Base-by-base conservation (phyloP, 2,113 vertebrate species). In the Mustela nigripes region DNA sequence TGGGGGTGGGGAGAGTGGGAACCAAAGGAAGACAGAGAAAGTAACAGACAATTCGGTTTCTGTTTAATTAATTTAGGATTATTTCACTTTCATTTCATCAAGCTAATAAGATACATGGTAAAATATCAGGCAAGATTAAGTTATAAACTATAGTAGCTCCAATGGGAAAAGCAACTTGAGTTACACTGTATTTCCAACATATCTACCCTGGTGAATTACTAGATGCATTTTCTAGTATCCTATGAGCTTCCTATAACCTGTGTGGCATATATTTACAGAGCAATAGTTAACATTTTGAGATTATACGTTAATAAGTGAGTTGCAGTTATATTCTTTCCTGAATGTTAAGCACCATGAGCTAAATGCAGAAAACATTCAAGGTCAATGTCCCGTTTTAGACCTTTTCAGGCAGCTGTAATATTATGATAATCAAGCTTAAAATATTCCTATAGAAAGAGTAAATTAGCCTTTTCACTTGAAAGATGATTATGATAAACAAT, bases 51-150 rank as follows among this genome's bases (percentile, higher is more conserved):
- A 98, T 99, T 98, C 95, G 82, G 97, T 98, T 98, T 98, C 98
- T 98, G 97, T 98, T 99, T 99, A 99, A 99, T 99, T 99, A 99
- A 99, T 98, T 98, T 98, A 98, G 98, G 98, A 99, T 99, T 99
- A 98, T 99, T 99, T 99, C 98, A 98, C 98, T 99, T 99, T 98
- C 98, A 98, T 99, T 99, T 99, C 99, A 98, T 98, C 98, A 97
- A 98, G 98, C 98, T 99, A 99, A 99, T 99, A 98, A 99, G 98
- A 99, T 95, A 98, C 99, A 98, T 97, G 96, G 98, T 97, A 97
- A 98, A 98, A 98, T 98, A 98, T 98, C 99, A 99, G 98, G 98
- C 99, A 99, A 99, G 98, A 99, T 99, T 99, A 99, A 99, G 99
- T 99, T 98, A 99, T 98, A 98, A 99, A 99, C 98, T 98, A 98